Conservation (phyloP, 2,797 vertebrate species). For the Spinus olivaceus region DNA sequence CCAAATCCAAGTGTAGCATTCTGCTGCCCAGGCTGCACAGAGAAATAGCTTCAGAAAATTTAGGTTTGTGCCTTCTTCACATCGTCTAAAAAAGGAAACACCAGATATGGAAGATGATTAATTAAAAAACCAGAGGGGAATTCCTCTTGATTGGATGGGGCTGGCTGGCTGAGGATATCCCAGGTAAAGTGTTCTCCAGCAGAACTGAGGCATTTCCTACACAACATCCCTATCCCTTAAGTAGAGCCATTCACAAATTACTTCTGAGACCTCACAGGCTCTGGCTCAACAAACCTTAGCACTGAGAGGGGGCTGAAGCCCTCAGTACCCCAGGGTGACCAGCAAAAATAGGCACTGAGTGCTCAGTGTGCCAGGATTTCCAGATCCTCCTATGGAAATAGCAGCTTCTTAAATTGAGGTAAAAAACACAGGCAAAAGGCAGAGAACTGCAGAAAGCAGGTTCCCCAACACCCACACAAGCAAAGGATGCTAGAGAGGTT, state of each 20-base stretch:
- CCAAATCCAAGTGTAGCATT: not conserved
- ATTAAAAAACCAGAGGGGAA: constrained; percentile 24
- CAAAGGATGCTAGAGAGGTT: not conserved
- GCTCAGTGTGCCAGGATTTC: rapidly evolving
- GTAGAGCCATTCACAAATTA: not conserved
- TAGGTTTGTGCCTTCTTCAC: not conserved
- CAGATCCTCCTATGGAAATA: not conserved
- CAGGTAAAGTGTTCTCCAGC: not conserved
- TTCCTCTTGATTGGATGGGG: not conserved
- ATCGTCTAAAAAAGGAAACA: not conserved
- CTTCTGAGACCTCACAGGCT: not conserved
- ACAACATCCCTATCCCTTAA: not conserved
- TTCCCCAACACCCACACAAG: not conserved
- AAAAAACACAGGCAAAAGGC: not conserved
- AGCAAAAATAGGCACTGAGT: not conserved
- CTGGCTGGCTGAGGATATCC: not conserved
- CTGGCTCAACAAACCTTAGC: not conserved
- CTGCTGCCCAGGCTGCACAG: not conserved
- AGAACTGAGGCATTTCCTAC: not conserved
- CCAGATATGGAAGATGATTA: not conserved
- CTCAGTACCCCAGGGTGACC: not conserved
- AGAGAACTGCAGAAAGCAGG: not conserved
- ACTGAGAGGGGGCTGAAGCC: not conserved
- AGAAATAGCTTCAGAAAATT: not conserved
- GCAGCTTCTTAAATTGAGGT: not conserved